Evolutionary conservation across 1,140 invertebrate species (phyloP).

Genomic region (Gonatopus flavifemur): DNA sequence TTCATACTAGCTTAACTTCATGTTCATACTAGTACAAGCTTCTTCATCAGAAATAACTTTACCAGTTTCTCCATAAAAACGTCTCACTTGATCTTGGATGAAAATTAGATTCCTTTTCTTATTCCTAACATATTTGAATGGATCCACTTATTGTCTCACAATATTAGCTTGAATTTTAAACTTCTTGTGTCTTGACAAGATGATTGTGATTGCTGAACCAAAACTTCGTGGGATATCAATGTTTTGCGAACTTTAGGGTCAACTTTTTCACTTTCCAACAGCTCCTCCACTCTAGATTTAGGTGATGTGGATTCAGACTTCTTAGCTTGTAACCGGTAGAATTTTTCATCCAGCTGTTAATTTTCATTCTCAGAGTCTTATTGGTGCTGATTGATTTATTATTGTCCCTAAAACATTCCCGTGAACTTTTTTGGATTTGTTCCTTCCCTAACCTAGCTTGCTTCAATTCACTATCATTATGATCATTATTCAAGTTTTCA

Average conservation of each 20-base stretch:
- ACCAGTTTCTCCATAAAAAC: conserved; percentile 14
- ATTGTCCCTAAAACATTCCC: conserved; percentile 1
- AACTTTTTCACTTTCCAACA: conserved; percentile 3
- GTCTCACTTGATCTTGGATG: conserved; percentile 8
- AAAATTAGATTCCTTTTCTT: conserved; percentile 7
- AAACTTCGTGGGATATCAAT: conserved; percentile 13
- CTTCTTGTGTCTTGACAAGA: conserved; percentile 3
- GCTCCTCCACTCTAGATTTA: conserved; percentile 11
- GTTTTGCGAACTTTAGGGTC: conserved; percentile 4
- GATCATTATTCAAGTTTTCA: neutral
- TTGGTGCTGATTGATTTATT: neutral
- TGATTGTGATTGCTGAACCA: conserved; percentile 6
- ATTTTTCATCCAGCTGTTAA: neutral
- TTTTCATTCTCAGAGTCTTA: neutral
- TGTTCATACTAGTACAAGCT: conserved; percentile 10
- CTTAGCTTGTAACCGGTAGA: neutral
- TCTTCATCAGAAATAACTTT: conserved; percentile 9
- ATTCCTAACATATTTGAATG: conserved; percentile 8
- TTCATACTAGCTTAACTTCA: too few relatives aligned
- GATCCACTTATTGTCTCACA: conserved; percentile 2
- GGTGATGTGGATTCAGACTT: conserved; percentile 5
- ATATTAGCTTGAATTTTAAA: conserved; percentile 9
- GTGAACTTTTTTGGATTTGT: neutral
- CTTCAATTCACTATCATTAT: neutral
- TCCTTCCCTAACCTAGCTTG: neutral